phyloP scores from a whole-genome alignment of 1,140 invertebrate species.

The Ceratina australensis region DNA sequence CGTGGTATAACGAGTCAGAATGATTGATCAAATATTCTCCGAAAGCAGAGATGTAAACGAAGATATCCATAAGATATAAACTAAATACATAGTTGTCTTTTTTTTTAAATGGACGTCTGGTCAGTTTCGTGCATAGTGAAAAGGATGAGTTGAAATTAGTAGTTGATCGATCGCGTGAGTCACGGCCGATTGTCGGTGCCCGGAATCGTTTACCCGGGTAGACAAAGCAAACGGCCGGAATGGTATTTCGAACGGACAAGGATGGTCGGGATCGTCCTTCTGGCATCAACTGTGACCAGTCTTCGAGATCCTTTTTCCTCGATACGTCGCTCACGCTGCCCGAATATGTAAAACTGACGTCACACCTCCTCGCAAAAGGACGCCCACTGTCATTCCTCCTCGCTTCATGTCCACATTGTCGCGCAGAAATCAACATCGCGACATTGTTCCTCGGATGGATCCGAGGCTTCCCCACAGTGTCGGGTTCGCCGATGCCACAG shows the following conservation, averaged over 20 bases:
- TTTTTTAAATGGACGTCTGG: background rate
- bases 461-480: background rate
- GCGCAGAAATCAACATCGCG: background rate
- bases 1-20: too few species aligned
- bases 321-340: slow-evolving; percentile 70
- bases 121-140: too few species aligned
- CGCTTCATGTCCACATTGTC: background rate
- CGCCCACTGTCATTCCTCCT: slow-evolving; percentile 52
- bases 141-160: background rate
- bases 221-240: slow-evolving; percentile 13
- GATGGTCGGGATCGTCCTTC: slow-evolving; percentile 30
- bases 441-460: background rate
- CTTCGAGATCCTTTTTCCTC: slow-evolving; percentile 65
- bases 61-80: too few species aligned
- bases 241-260: slow-evolving; percentile 29
- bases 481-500: background rate
- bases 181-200: background rate
- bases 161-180: background rate
- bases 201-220: background rate
- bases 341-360: slow-evolving; percentile 79
- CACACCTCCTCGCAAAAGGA: slow-evolving; percentile 67
- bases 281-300: slow-evolving; percentile 12
- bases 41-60: too few species aligned
- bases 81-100: too few species aligned
- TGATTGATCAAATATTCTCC: too few species aligned